Percentiles rank a stretch among this genome's conserved stretches.
Conservation (phyloP, 2,888 invertebrate genomes). For the Leucozona laternaria region DNA sequence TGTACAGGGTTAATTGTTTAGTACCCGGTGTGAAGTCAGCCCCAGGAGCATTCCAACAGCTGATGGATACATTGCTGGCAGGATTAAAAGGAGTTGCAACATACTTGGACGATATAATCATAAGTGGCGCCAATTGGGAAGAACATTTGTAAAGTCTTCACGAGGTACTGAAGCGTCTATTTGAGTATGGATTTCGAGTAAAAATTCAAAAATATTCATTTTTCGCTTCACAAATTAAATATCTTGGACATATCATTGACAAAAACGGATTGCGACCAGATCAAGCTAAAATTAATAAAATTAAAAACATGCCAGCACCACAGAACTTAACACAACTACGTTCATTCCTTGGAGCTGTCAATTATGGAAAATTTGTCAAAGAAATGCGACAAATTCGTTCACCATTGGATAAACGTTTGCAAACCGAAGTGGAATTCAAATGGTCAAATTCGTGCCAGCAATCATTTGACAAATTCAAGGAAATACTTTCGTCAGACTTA, state of each 20-base stretch:
- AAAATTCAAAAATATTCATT: constrained; percentile 5
- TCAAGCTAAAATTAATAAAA: neutral
- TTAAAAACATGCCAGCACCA: too few species aligned
- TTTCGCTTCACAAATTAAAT: neutral
- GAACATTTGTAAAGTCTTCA: neutral
- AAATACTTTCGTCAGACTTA: too few species aligned
- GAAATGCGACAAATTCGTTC: too few species aligned
- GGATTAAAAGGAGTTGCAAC: neutral
- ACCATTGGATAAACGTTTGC: too few species aligned
- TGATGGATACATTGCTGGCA: neutral
- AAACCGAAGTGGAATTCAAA: too few species aligned
- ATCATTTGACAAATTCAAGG: too few species aligned
- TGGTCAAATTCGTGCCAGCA: too few species aligned
- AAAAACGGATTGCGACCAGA: neutral
- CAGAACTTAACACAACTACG: too few species aligned
- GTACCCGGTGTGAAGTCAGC: neutral
- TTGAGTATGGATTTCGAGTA: neutral
- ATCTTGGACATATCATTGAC: neutral
- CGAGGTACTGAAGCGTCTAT: neutral
- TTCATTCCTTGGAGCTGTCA: too few species aligned
- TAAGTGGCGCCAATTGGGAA: neutral
- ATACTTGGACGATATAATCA: too few species aligned
- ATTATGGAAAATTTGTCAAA: too few species aligned
- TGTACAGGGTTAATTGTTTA: neutral
- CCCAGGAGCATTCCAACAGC: too few species aligned